A percentile compares a stretch with the other conserved stretches of the same genome.
phyloP scores from a whole-genome alignment of 2,113 vertebrate genomes.

The Mirza zaza region DNA sequence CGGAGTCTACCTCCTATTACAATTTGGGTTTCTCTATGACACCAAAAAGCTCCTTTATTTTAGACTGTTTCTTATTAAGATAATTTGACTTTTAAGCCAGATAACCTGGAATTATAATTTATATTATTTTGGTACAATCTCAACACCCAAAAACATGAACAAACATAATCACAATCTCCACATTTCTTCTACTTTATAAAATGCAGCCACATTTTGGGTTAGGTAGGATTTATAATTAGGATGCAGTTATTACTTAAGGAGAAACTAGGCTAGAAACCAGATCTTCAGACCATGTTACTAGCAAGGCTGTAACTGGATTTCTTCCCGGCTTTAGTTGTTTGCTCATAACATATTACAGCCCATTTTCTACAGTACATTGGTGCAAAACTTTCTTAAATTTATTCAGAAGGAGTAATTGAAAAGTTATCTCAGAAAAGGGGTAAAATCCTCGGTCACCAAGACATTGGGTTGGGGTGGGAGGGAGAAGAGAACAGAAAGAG shows the following conservation, averaged over 20 bases:
- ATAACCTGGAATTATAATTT: constrained; percentile 46
- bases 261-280: not conserved
- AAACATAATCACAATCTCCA: constrained; percentile 62
- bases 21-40: not conserved
- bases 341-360: not conserved
- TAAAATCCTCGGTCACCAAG: not conserved
- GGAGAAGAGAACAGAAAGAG: not conserved
- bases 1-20: not conserved
- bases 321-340: not conserved
- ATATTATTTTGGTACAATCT: constrained; percentile 65
- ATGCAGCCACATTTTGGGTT: constrained; percentile 28
- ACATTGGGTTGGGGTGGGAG: not conserved
- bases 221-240: constrained; percentile 6
- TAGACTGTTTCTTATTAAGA: constrained; percentile 51
- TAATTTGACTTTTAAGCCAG: constrained; percentile 43
- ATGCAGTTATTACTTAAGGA: constrained; percentile 8
- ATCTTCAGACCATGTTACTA: not conserved
- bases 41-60: not conserved
- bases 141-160: constrained; percentile 63
- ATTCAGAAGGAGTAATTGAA: not conserved
- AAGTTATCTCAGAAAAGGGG: not conserved
- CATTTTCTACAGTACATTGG: not conserved
- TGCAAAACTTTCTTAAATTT: not conserved
- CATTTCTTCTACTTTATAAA: constrained; percentile 63
- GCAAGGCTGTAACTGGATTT: rapidly evolving